Base-by-base conservation (phyloP, 1,140 invertebrate genomes). In the Epicauta chinensis region DNA sequence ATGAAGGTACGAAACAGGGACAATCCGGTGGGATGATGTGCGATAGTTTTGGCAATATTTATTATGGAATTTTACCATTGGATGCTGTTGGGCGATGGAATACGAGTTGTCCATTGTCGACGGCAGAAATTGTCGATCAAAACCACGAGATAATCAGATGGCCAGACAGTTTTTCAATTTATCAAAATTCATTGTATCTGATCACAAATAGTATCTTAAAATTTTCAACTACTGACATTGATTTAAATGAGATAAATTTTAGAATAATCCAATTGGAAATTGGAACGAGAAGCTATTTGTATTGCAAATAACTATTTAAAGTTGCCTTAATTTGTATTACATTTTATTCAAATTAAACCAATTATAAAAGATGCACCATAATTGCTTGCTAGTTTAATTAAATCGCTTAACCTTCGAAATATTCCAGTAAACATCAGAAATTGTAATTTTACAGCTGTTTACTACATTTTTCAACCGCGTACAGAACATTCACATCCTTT, bases 11-110 rank as follows among this genome's bases (percentile, higher is more conserved):
- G 0, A 84, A 83, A 56, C 60, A 69, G 1, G 82, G 81, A 1
- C 80, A 82, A 60, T 78, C 77, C 0, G 80, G 81, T 47, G 81
- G 81, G 3, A 82, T 84, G 77, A 75, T 77, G 39, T 82, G 83
- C 79, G 82, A 83, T 45, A 73, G 79, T 1, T 73, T 66, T 3
- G 81, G 82, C 5, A 61, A 77, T 9, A 68, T 86, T 2, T 85
- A 81, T 64, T 84, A 74, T 58, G 82, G 82, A 10, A 67, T 83
- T 2, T 60, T 84, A 9, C 79, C 77, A 10, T 78, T 80, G 55
- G 77, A 83, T 46, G 77, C 79, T 3, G 77, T 85, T 13, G 75
- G 76, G 1, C 76, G 76, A 65, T 84, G 81, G 81, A 80, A 85
- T 60, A 80, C 73, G 29, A 72, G 61, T 41, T 60, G 53, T 55